These are phyloP conservation scores for Notamacropus eugenii DNA, from an alignment of 2,797 vertebrate species.

Conservation along the genomic window DNA sequence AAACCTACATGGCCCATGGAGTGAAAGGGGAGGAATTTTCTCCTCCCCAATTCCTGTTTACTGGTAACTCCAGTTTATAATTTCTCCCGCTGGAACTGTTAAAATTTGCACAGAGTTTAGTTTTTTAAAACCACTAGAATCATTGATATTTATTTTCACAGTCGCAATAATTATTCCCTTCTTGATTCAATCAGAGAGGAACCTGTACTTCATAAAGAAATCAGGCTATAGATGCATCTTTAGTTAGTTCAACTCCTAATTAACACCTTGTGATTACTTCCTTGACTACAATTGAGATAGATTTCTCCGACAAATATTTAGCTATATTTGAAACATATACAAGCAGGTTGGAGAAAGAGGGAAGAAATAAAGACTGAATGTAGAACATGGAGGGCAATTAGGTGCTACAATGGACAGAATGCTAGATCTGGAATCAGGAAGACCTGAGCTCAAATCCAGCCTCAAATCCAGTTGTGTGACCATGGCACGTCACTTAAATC, in stretches of 20 bases:
- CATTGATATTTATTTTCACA: too few species aligned
- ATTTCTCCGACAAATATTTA: neutral
- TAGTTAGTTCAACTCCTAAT: neutral
- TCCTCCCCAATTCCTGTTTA: too few species aligned
- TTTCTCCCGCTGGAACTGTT: too few species aligned
- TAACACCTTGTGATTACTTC: neutral
- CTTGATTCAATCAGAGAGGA: too few species aligned
- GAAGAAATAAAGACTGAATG: neutral
- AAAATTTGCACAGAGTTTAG: too few species aligned
- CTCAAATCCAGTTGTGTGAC: neutral
- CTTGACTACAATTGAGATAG: neutral
- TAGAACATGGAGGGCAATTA: neutral
- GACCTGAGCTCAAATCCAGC: neutral
- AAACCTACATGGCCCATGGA: too few species aligned
- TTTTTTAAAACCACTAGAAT: too few species aligned
- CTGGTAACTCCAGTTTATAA: too few species aligned
- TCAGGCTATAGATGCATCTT: neutral
- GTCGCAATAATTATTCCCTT: too few species aligned
- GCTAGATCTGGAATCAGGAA: neutral
- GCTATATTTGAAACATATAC: neutral
- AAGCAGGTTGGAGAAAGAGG: neutral
- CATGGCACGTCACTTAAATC: neutral
- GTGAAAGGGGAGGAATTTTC: too few species aligned
- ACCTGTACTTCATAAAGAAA: too few species aligned
- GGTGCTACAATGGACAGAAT: neutral